A percentile compares a stretch with the other conserved stretches of the same genome.
Conservation (phyloP, 2,888 invertebrate species). For the Synergus itoensis region DNA sequence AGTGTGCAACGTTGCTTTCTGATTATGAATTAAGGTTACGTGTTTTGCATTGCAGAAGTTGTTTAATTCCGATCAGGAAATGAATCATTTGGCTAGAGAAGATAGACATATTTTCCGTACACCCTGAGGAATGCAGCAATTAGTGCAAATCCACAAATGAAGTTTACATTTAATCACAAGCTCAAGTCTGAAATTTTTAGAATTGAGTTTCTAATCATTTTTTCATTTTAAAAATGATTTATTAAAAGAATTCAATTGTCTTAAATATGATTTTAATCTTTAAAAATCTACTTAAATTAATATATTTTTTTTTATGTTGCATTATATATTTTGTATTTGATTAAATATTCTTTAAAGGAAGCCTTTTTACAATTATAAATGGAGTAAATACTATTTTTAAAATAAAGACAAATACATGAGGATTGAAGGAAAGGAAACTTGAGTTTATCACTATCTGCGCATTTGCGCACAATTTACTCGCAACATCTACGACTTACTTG, state of each 20-base stretch:
- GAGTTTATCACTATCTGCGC: neutral
- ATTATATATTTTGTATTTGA: neutral
- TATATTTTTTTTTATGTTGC: neutral
- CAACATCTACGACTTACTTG: neutral
- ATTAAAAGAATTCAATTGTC: too few species aligned
- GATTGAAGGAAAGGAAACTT: neutral
- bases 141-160: neutral
- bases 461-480: neutral
- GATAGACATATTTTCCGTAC: neutral
- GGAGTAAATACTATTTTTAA: neutral
- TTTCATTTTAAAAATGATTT: neutral
- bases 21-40: slow-evolving; percentile 14
- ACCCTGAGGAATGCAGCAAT: neutral
- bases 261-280: too few species aligned
- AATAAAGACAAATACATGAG: neutral
- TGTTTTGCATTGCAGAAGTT: slow-evolving; percentile 19
- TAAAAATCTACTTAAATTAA: too few species aligned
- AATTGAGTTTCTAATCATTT: neutral
- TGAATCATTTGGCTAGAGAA: slow-evolving; percentile 16
- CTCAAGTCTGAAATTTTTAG: neutral
- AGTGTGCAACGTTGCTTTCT: neutral
- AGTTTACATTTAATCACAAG: neutral
- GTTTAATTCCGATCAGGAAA: slow-evolving; percentile 23
- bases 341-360: neutral
- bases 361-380: neutral